Evolutionary conservation across 2,888 invertebrate species (phyloP).

Genomic region (Apotomis turbidana): DNA sequence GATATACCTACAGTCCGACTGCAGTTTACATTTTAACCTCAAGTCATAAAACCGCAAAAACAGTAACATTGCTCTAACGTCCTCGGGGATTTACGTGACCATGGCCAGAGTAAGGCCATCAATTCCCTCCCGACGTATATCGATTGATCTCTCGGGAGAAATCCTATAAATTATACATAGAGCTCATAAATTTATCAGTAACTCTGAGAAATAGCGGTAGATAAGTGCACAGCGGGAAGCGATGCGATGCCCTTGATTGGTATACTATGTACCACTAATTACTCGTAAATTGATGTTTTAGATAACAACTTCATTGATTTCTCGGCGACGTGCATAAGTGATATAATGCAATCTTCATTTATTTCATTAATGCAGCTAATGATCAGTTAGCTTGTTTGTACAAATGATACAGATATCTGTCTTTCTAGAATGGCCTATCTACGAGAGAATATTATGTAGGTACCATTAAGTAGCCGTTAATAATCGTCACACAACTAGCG

Average conservation of each 20-base stretch:
- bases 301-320: conserved; percentile 6
- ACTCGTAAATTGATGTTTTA: conserved; percentile 9
- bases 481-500: too few species aligned
- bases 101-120: not conserved
- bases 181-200: conserved; percentile 23
- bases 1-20: not conserved
- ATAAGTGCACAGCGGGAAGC: not conserved
- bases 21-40: not conserved
- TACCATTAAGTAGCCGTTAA: too few species aligned
- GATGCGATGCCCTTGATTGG: conserved; percentile 13
- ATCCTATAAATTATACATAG: conserved; percentile 11
- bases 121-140: conserved; percentile 20
- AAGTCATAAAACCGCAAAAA: conserved; percentile 1
- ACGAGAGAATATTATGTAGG: too few species aligned
- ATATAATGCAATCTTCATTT: not conserved
- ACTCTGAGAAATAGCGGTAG: conserved; percentile 20
- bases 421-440: too few species aligned
- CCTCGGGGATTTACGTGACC: not conserved
- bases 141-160: conserved; percentile 25
- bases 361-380: not conserved
- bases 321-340: not conserved
- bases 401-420: too few species aligned
- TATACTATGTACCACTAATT: conserved; percentile 2
- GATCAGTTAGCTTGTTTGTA: too few species aligned
- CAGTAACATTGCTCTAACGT: not conserved